A percentile compares a stretch with the other conserved stretches of the same genome.
These are phyloP conservation scores for Habroteleia sp. DNA, from an alignment of 2,888 invertebrate genomes.

Conservation along the genomic window DNA sequence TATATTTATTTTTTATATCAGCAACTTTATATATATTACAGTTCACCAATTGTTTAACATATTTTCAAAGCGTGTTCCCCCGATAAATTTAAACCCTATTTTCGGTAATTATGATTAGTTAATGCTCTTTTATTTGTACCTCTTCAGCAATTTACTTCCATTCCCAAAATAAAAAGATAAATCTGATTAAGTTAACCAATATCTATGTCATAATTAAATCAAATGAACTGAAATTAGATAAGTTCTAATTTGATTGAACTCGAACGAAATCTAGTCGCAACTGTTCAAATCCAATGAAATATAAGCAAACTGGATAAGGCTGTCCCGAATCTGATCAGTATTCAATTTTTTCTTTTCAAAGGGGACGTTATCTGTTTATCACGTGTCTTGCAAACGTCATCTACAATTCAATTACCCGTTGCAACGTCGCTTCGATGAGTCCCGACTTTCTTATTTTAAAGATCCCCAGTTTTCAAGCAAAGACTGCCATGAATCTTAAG, in stretches of 20 bases:
- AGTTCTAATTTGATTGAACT: slow-evolving; percentile 9
- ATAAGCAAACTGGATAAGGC: slow-evolving; percentile 20
- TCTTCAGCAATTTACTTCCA: too few relatives aligned
- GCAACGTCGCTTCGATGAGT: neutral
- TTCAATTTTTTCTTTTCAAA: slow-evolving; percentile 27
- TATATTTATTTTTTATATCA: too few relatives aligned
- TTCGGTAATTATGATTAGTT: too few relatives aligned
- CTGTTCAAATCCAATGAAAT: slow-evolving; percentile 10
- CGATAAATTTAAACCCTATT: too few relatives aligned
- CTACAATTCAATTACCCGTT: slow-evolving; percentile 34
- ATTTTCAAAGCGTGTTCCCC: too few relatives aligned
- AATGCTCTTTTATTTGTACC: too few relatives aligned
- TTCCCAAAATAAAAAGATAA: neutral
- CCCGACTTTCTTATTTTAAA: slow-evolving; percentile 24
- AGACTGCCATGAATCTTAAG: slow-evolving; percentile 23
- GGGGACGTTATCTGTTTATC: slow-evolving; percentile 34
- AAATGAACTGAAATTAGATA: slow-evolving; percentile 8
- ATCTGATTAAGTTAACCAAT: neutral
- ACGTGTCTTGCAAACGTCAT: slow-evolving; percentile 25
- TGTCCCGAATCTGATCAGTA: slow-evolving; percentile 13
- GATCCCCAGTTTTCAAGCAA: slow-evolving; percentile 5
- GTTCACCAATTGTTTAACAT: too few relatives aligned
- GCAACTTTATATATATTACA: too few relatives aligned
- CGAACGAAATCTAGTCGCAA: neutral
- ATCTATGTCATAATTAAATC: slow-evolving; percentile 13